These are phyloP conservation scores for Horisme vitalbata DNA, from an alignment of 2,888 invertebrate species.

Conservation along the genomic window DNA sequence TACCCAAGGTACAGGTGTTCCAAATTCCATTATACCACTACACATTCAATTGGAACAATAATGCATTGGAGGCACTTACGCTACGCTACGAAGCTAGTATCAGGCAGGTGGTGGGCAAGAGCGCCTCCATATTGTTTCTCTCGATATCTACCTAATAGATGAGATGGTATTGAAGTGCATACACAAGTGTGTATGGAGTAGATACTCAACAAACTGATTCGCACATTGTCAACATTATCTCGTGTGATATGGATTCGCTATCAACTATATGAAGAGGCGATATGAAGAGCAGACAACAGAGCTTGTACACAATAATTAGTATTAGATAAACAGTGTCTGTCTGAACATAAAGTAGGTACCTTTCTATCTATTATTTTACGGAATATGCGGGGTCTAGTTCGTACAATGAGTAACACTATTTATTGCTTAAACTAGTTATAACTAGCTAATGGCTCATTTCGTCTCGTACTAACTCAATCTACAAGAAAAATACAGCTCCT, in stretches of 20 bases:
- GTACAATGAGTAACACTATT: no score
- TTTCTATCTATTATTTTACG: no score
- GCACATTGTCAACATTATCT: slow-evolving; percentile 28
- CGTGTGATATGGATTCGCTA: no score
- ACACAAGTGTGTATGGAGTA: slow-evolving; percentile 9
- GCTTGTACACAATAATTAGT: no score
- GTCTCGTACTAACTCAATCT: no score
- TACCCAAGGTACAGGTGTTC: neutral
- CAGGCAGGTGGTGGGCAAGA: slow-evolving; percentile 2
- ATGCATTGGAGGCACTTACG: neutral
- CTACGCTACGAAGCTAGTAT: slow-evolving; percentile 6
- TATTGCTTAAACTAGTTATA: no score
- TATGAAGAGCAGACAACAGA: slow-evolving; percentile 1
- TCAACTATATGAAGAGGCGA: no score
- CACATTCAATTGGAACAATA: slow-evolving; percentile 2
- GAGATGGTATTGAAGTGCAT: slow-evolving; percentile 11
- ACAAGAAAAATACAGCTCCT: no score
- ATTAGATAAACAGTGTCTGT: no score
- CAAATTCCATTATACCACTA: neutral
- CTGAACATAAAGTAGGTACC: no score
- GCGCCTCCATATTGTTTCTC: slow-evolving; percentile 1
- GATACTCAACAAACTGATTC: slow-evolving; percentile 27
- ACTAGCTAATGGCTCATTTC: no score
- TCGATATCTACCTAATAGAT: neutral
- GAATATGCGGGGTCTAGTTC: no score